Conservation (phyloP, 2,888 invertebrate species). For the Schrankia costaestrigalis region DNA sequence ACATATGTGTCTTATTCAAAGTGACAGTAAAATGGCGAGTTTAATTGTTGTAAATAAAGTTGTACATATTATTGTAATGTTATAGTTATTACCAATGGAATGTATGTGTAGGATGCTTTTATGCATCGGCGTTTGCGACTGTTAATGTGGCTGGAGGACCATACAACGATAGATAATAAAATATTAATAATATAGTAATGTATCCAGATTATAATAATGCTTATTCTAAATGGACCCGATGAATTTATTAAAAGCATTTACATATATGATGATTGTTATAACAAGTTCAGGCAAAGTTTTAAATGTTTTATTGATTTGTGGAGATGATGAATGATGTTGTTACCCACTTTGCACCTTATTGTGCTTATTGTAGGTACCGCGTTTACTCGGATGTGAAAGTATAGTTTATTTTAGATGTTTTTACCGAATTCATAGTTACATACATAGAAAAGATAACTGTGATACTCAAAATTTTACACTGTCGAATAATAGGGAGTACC, state of each 20-base stretch:
- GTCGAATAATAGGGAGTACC: conserved; percentile 25
- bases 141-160: conserved; percentile 51
- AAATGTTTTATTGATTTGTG: conserved; percentile 20
- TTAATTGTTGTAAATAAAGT: conserved; percentile 58
- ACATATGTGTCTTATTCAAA: conserved; percentile 41
- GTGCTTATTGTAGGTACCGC: not conserved
- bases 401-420: conserved; percentile 32
- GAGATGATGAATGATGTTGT: not conserved
- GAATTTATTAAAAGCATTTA: conserved; percentile 32
- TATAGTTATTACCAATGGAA: conserved; percentile 65
- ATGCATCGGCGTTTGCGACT: conserved; percentile 53
- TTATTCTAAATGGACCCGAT: conserved; percentile 21
- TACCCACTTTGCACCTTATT: not conserved
- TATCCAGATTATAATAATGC: conserved; percentile 27
- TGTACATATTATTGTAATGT: conserved; percentile 58
- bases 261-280: conserved; percentile 22
- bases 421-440: conserved; percentile 23
- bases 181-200: conserved; percentile 32
- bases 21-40: conserved; percentile 48
- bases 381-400: conserved; percentile 8
- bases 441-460: conserved; percentile 31
- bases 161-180: conserved; percentile 25
- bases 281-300: conserved; percentile 23
- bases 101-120: conserved; percentile 57
- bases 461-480: conserved; percentile 35